phyloP scores from a whole-genome alignment of 92 coral and sea anemone species.

The Heteractis magnifica region DNA sequence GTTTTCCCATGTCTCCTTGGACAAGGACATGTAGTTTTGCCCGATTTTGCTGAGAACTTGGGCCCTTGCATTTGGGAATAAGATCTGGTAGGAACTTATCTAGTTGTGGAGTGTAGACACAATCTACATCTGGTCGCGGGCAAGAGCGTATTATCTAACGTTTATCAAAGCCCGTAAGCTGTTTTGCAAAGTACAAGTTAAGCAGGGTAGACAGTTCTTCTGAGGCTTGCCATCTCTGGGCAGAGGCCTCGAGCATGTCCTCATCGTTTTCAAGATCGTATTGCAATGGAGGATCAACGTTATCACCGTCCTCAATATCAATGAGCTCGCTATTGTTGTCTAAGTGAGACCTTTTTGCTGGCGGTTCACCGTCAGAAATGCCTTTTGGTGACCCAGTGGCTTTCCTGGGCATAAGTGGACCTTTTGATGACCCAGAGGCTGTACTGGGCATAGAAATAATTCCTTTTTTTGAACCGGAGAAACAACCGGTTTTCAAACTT shows the following conservation, averaged over 20 bases:
- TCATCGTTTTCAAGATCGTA: conserved; percentile 24
- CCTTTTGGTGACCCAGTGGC: no score
- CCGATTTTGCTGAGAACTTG: conserved; percentile 38
- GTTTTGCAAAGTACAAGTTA: conserved; percentile 39
- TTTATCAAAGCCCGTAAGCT: conserved; percentile 44
- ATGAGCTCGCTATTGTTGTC: conserved; percentile 2
- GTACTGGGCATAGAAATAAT: conserved; percentile 25
- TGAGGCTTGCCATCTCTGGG: conserved; percentile 54
- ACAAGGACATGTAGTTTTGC: no score
- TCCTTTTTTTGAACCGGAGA: conserved; percentile 45
- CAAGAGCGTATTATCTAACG: conserved; percentile 29
- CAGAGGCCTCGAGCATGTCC: conserved; percentile 31
- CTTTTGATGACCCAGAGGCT: conserved; percentile 50
- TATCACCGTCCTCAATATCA: conserved; percentile 17
- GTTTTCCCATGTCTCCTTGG: no score
- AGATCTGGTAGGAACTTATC: conserved; percentile 51
- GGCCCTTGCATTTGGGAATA: conserved; percentile 45
- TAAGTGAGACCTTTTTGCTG: conserved; percentile 29
- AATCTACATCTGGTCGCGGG: conserved; percentile 43
- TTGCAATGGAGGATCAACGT: conserved; percentile 9
- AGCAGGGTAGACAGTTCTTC: conserved; percentile 51
- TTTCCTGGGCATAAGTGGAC: conserved; percentile 20
- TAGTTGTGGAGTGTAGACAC: conserved; percentile 44
- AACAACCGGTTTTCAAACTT: conserved; percentile 28
- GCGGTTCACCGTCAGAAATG: no score